Evolutionary conservation across 2,797 vertebrate genomes (phyloP).

Genomic region (Sciurus carolinensis): DNA sequence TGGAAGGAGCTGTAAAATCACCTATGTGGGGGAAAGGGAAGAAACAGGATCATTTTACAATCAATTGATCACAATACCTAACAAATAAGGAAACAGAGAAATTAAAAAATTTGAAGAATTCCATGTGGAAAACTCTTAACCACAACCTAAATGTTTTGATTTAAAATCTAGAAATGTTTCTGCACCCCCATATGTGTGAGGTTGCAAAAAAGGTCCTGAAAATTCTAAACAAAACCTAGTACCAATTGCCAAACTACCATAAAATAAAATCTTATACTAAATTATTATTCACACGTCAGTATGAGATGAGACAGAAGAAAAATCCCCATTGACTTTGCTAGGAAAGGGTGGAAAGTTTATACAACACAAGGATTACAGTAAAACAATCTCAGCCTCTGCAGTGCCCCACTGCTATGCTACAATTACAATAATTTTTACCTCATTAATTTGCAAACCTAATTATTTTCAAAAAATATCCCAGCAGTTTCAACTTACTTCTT

Average conservation of each 20-base stretch:
- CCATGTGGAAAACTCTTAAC: not conserved
- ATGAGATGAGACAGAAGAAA: not conserved
- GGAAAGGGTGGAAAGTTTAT: not conserved
- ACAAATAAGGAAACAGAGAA: conserved; percentile 13
- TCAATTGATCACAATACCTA: not conserved
- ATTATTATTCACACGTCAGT: not conserved
- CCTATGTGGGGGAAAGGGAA: not conserved
- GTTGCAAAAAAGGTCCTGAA: not conserved
- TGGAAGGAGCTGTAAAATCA: not conserved
- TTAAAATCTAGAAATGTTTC: conserved; percentile 54
- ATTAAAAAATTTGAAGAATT: not conserved
- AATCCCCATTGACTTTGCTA: not conserved
- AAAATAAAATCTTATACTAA: not conserved
- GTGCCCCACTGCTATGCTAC: conserved; percentile 55
- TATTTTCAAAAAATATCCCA: conserved; percentile 73
- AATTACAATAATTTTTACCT: conserved; percentile 75
- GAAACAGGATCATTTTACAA: not conserved
- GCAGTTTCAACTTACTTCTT: conserved; percentile 63
- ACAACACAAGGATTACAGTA: conserved; percentile 29
- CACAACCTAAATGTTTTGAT: not conserved
- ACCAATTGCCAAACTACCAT: not conserved
- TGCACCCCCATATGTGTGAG: rapidly evolving
- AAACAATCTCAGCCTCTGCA: conserved; percentile 43
- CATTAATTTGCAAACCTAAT: conserved; percentile 76
- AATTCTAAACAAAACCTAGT: not conserved